Evolutionary conservation across 30 jellyfish, hydroid and myxozoan genomes (phyloP).

Genomic region (Aurelia aurita complex sp. Pacific): DNA sequence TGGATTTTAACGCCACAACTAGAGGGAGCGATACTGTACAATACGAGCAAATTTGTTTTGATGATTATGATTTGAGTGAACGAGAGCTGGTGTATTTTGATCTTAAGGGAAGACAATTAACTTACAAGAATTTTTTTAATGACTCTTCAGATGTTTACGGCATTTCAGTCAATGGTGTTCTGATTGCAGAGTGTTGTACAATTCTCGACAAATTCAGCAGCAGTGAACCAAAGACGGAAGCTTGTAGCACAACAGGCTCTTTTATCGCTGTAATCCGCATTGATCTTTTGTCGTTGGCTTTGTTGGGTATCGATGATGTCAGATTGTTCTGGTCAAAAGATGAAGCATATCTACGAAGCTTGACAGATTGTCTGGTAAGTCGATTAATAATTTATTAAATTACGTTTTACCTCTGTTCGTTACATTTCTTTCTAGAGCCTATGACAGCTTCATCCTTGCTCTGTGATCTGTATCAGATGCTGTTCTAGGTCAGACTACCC

Average conservation of each 20-base stretch:
- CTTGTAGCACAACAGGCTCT: not conserved
- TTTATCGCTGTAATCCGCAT: constrained; percentile 17
- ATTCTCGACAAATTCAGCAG: not conserved
- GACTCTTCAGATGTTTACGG: not conserved
- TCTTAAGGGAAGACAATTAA: not conserved
- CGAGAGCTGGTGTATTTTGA: constrained; percentile 31
- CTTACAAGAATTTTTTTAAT: constrained; percentile 3
- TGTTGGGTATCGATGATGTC: constrained; percentile 36
- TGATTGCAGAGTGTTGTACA: constrained; percentile 31
- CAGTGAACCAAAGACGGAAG: no score
- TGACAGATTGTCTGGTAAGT: constrained; percentile 43
- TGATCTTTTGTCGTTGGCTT: constrained; percentile 37
- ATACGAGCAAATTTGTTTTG: constrained; percentile 12
- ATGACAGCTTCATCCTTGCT: not conserved
- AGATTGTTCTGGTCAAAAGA: constrained; percentile 47
- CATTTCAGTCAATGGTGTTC: constrained; percentile 15
- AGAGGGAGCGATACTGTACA: not conserved
- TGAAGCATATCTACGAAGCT: not conserved
- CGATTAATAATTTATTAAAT: not conserved
- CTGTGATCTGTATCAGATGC: no score
- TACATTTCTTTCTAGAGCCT: not conserved
- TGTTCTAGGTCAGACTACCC: no score
- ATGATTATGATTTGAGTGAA: constrained; percentile 21
- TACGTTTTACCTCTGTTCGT: no score
- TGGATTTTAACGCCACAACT: constrained; percentile 1